Evolutionary conservation across 2,888 invertebrate species (phyloP).

Genomic region (Malthinus flaveolus): DNA sequence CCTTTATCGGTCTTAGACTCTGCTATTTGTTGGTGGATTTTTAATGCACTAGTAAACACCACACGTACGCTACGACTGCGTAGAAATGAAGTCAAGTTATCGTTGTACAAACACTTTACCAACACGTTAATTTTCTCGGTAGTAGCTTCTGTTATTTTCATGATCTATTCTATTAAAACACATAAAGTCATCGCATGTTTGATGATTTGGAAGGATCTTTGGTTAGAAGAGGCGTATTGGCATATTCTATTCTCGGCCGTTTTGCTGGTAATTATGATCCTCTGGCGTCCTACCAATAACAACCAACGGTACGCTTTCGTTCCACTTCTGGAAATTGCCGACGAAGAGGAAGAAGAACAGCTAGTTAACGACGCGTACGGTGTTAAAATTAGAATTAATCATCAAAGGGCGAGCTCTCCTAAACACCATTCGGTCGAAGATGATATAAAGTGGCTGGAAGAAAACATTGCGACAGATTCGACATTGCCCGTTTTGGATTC

Average conservation of each 20-base stretch:
- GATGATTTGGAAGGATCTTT: slow-evolving; percentile 86
- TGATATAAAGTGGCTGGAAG: slow-evolving; percentile 90
- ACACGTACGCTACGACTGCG: slow-evolving; percentile 85
- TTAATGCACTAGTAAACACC: slow-evolving; percentile 84
- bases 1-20: slow-evolving; percentile 85
- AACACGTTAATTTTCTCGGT: slow-evolving; percentile 92
- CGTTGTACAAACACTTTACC: slow-evolving; percentile 90
- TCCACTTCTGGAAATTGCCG: slow-evolving; percentile 83
- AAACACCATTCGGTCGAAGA: slow-evolving; percentile 66
- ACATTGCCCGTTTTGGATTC: slow-evolving; percentile 72
- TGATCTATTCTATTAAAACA: slow-evolving; percentile 88
- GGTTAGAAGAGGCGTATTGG: slow-evolving; percentile 97
- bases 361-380: slow-evolving; percentile 87
- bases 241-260: slow-evolving; percentile 89
- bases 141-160: slow-evolving; percentile 86
- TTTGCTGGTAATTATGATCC: slow-evolving; percentile 87
- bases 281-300: slow-evolving; percentile 95
- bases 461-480: slow-evolving; percentile 81
- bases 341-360: slow-evolving; percentile 80
- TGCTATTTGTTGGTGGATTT: slow-evolving; percentile 94
- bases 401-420: slow-evolving; percentile 49
- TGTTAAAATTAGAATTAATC: slow-evolving; percentile 68
- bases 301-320: slow-evolving; percentile 95
- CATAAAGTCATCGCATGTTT: slow-evolving; percentile 65
- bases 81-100: slow-evolving; percentile 87